phyloP scores from a whole-genome alignment of 2,888 invertebrate genomes.

The Perizoma flavofasciatum region DNA sequence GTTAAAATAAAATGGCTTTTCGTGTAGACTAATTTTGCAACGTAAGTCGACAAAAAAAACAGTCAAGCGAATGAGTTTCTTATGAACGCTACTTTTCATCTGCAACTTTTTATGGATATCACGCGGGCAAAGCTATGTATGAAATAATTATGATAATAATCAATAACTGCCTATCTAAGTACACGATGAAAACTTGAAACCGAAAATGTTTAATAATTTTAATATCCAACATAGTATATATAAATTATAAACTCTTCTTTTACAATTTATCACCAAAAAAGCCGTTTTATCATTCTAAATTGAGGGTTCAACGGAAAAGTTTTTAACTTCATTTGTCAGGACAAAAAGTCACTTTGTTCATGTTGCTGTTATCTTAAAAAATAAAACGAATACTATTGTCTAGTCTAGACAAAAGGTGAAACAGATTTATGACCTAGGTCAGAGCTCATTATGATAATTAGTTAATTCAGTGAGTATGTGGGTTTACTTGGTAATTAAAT shows the following conservation, averaged over 20 bases:
- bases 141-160: too few species aligned
- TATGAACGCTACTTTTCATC: too few species aligned
- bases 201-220: too few species aligned
- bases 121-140: too few species aligned
- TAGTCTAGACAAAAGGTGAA: conserved; percentile 6
- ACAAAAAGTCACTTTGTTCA: neutral
- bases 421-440: neutral
- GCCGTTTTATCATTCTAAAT: neutral
- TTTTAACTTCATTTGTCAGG: neutral
- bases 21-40: too few species aligned
- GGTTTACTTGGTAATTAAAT: neutral
- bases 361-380: neutral
- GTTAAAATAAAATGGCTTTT: too few species aligned
- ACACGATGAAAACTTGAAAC: too few species aligned
- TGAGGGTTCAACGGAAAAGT: neutral
- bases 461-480: neutral
- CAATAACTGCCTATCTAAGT: too few species aligned
- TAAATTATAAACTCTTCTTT: neutral
- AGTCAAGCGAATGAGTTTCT: too few species aligned
- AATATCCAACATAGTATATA: too few species aligned
- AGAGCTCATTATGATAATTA: conserved; percentile 2
- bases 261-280: neutral
- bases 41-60: too few species aligned
- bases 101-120: too few species aligned
- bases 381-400: neutral